Evolutionary conservation across 2,888 invertebrate species (phyloP).

Genomic region (Rapana venosa): DNA sequence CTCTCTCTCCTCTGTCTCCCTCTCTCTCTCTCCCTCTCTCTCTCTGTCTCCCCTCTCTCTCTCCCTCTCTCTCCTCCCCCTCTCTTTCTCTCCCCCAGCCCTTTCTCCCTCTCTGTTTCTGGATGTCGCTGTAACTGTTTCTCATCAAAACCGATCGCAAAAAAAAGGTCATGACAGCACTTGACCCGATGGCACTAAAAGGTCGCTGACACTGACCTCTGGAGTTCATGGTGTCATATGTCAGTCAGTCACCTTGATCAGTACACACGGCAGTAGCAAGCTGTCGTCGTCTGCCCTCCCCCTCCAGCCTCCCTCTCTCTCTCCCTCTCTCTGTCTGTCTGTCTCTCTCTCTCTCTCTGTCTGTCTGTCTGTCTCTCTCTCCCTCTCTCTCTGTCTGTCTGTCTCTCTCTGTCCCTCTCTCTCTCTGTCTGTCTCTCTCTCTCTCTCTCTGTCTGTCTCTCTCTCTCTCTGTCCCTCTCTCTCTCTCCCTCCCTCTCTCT

Average conservation of each 20-base stretch:
- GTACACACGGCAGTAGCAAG: no score
- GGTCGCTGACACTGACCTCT: no score
- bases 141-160: no score
- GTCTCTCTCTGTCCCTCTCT: slow-evolving; percentile 5
- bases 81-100: neutral
- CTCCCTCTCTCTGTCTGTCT: slow-evolving; percentile 36
- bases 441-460: slow-evolving; percentile 5
- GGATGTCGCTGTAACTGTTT: no score
- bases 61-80: slow-evolving; percentile 9
- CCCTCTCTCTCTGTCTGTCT: neutral
- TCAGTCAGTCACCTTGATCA: no score
- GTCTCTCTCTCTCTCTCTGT: neutral
- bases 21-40: slow-evolving; percentile 12
- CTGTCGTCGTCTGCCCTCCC: neutral
- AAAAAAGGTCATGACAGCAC: no score
- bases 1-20: slow-evolving; percentile 34
- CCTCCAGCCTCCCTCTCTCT: neutral
- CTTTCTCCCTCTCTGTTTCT: neutral
- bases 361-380: slow-evolving; percentile 34
- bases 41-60: slow-evolving; percentile 1
- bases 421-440: neutral
- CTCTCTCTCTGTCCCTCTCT: slow-evolving; percentile 9
- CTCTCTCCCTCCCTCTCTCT: neutral
- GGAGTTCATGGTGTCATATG: no score
- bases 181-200: no score